Conservation (phyloP, 2,113 vertebrate species). For the Rhagologus leucostigma region DNA sequence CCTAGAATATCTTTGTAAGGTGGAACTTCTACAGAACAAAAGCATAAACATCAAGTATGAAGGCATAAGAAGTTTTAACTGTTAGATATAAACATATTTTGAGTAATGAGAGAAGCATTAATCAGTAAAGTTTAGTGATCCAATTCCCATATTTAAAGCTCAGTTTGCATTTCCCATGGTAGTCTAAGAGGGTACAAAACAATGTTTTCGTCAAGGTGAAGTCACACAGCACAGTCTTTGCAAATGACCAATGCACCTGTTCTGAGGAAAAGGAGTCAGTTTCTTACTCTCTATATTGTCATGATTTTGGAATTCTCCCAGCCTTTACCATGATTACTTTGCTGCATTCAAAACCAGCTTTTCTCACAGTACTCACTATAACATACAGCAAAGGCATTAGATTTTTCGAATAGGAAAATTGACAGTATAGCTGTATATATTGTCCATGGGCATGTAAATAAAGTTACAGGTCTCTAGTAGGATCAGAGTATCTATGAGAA, state of each 20-base stretch:
- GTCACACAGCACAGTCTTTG: background rate
- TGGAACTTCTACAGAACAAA: background rate
- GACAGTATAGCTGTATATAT: background rate
- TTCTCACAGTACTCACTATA: background rate
- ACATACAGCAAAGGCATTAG: background rate
- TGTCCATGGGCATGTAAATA: background rate
- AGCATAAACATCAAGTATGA: background rate
- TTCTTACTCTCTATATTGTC: background rate
- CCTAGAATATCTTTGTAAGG: background rate
- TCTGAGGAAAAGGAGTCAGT: background rate
- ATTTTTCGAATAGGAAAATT: background rate
- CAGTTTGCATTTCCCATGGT: fast-evolving
- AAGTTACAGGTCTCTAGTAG: background rate
- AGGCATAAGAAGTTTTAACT: background rate
- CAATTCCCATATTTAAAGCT: background rate
- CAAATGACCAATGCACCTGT: background rate
- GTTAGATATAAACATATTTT: background rate
- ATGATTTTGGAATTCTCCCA: background rate
- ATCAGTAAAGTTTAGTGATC: background rate
- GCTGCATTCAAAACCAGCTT: background rate
- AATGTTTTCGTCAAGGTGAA: background rate
- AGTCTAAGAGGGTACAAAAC: background rate
- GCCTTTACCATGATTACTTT: background rate
- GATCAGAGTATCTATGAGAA: background rate
- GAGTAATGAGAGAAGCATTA: background rate